phyloP scores from a whole-genome alignment of 2,113 vertebrate species.

The Megaceryle torquata region DNA sequence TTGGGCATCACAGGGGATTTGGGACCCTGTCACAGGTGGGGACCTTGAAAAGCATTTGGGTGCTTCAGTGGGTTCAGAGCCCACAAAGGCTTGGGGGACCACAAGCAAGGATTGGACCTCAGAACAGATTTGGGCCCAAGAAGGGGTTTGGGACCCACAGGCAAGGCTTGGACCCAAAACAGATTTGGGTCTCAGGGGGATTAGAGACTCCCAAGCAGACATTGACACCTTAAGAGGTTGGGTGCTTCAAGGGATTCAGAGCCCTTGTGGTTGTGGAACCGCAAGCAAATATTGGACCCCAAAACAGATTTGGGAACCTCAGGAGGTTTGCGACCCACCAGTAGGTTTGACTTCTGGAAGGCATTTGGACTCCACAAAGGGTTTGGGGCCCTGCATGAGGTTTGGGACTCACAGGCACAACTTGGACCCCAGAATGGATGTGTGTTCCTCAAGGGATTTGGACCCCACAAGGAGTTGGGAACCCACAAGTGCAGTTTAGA shows the following conservation, averaged over 20 bases:
- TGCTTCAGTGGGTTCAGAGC: background rate
- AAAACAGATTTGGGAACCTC: background rate
- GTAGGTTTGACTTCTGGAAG: background rate
- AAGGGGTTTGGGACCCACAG: background rate
- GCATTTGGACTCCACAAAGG: background rate
- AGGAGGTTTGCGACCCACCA: background rate
- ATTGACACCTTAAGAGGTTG: too few species aligned
- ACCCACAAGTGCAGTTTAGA: background rate
- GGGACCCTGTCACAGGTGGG: too few species aligned
- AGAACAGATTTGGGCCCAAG: background rate
- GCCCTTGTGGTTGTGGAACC: too few species aligned
- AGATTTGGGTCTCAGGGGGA: too few species aligned
- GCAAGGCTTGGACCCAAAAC: background rate
- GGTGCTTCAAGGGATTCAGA: background rate
- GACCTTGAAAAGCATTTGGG: too few species aligned
- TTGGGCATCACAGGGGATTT: background rate
- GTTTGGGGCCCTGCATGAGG: background rate
- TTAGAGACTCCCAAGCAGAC: too few species aligned
- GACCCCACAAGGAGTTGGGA: background rate
- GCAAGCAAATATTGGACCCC: too few species aligned
- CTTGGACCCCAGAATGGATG: too few species aligned
- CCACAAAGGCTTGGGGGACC: fast-evolving
- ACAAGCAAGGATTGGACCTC: background rate
- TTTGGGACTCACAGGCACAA: background rate
- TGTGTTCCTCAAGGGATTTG: background rate